Evolutionary conservation across 2,797 vertebrate species (phyloP).

Genomic region (Macrochelys suwanniensis): DNA sequence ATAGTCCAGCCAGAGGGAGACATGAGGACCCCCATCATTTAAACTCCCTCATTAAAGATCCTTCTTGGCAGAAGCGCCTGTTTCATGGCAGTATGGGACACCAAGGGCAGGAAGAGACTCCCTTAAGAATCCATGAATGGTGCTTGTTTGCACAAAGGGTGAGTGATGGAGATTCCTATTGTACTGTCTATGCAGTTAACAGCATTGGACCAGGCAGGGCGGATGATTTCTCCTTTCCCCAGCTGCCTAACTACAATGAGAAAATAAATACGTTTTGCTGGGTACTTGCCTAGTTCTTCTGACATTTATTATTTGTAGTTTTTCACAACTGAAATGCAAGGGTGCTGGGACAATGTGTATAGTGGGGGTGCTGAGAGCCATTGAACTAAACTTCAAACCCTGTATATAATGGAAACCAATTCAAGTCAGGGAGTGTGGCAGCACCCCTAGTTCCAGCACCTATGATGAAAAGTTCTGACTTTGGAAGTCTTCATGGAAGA

Average conservation of each 20-base stretch:
- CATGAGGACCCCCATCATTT: neutral
- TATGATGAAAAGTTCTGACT: neutral
- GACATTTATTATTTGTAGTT: neutral
- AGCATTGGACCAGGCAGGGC: neutral
- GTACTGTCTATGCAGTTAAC: neutral
- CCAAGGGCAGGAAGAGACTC: neutral
- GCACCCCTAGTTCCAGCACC: too few species aligned
- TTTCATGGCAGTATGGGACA: neutral
- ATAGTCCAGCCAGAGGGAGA: conserved; percentile 42
- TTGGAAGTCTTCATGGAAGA: neutral
- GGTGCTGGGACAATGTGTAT: too few species aligned
- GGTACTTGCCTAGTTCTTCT: neutral
- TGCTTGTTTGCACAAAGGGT: neutral
- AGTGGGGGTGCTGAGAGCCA: too few species aligned
- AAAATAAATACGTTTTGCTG: neutral
- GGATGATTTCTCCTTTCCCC: neutral
- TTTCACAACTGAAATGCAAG: neutral
- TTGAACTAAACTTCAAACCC: too few species aligned
- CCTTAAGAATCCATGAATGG: neutral
- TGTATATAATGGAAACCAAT: too few species aligned
- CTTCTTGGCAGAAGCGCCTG: neutral
- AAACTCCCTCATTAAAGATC: neutral
- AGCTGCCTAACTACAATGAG: neutral
- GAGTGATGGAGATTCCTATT: neutral
- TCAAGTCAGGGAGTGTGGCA: too few species aligned